Percentiles rank a stretch among this genome's conserved stretches.
Conservation (phyloP, 1,140 invertebrate genomes). For the Eueides isabella region DNA sequence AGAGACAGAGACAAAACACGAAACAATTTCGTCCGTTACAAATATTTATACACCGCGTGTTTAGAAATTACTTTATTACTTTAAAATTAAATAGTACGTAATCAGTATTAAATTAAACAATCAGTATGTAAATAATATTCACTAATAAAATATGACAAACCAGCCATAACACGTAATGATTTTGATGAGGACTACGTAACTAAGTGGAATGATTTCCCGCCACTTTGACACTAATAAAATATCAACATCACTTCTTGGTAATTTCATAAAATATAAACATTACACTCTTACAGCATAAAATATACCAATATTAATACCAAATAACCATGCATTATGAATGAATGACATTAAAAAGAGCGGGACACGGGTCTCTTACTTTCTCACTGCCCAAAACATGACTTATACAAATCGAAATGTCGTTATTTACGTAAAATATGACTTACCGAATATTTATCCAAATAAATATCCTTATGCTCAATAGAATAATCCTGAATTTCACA, state of each 20-base stretch:
- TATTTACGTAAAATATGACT: conserved; percentile 54
- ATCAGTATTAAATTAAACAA: not conserved
- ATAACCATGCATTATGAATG: conserved; percentile 41
- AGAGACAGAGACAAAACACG: conserved; percentile 55
- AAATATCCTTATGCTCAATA: conserved; percentile 82
- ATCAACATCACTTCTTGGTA: not conserved
- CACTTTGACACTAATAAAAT: conserved; percentile 52
- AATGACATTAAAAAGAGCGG: conserved; percentile 81
- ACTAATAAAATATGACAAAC: conserved; percentile 3
- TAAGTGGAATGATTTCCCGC: conserved; percentile 62
- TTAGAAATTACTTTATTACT: conserved; percentile 30
- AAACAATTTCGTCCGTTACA: conserved; percentile 67
- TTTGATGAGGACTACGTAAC: conserved; percentile 38
- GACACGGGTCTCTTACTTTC: conserved; percentile 76
- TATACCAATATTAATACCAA: conserved; percentile 34
- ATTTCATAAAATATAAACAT: not conserved
- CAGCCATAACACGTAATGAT: conserved; percentile 35
- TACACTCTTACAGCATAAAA: conserved; percentile 12
- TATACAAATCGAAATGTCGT: conserved; percentile 46
- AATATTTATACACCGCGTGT: conserved; percentile 47
- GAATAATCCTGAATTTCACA: conserved; percentile 82
- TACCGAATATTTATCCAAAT: conserved; percentile 82
- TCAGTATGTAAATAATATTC: conserved; percentile 7
- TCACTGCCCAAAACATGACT: conserved; percentile 62
- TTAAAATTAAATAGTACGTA: conserved; percentile 17